phyloP scores from a whole-genome alignment of 2,797 vertebrate genomes.

The Lithobates sylvaticus region DNA sequence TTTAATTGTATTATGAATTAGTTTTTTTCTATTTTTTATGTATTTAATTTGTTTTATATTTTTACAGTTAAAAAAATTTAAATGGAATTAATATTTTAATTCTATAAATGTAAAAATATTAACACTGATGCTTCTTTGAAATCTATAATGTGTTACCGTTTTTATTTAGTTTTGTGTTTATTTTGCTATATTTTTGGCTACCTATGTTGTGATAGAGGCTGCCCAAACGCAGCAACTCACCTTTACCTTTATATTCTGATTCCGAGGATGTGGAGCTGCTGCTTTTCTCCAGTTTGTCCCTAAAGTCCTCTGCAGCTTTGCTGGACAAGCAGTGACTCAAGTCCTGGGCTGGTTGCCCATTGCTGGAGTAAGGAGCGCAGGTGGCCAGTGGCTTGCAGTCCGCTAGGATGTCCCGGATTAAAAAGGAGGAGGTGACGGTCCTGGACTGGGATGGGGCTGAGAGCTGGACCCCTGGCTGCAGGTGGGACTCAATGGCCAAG shows the following conservation, averaged over 20 bases:
- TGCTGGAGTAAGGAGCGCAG: constrained; percentile 95
- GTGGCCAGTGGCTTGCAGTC: constrained; percentile 97
- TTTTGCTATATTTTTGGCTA: no score
- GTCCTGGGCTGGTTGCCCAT: constrained; percentile 89
- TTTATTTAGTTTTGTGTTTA: no score
- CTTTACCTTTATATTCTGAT: constrained; percentile 96
- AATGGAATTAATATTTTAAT: no score
- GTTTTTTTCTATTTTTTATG: no score
- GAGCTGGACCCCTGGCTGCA: constrained; percentile 85
- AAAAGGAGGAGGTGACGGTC: constrained; percentile 96
- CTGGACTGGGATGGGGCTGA: constrained; percentile 91
- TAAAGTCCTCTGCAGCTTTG: constrained; percentile 90
- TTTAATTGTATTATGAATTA: no score
- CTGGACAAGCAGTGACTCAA: constrained; percentile 80
- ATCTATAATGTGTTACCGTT: no score
- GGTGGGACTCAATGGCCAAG: constrained; percentile 84
- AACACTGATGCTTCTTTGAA: no score
- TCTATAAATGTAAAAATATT: no score
- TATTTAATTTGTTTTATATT: no score
- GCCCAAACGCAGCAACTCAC: constrained; percentile 8
- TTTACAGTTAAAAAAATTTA: no score
- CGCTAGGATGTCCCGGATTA: constrained; percentile 96
- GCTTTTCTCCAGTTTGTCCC: constrained; percentile 89
- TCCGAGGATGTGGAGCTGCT: constrained; percentile 92
- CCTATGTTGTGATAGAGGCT: no score